A percentile compares a stretch with the other conserved stretches of the same genome.
phyloP scores from a whole-genome alignment of 2,888 invertebrate species.

The Apamea sordens region DNA sequence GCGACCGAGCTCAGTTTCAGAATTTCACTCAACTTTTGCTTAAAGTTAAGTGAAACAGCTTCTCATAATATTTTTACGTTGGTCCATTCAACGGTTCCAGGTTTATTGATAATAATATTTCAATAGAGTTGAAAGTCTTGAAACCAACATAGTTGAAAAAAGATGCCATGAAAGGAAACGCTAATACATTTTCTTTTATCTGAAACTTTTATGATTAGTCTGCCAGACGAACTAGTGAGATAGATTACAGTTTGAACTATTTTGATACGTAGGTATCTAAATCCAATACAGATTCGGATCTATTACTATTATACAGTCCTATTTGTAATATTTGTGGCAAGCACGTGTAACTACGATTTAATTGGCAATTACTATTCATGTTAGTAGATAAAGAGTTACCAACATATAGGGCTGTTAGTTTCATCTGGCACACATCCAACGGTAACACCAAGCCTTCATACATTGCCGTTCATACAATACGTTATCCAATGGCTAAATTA shows the following conservation, averaged over 20 bases:
- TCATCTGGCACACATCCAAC: constrained; percentile 61
- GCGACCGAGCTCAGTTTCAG: not conserved
- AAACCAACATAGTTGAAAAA: constrained; percentile 14
- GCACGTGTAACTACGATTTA: constrained; percentile 18
- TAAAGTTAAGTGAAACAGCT: constrained; percentile 2
- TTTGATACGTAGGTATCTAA: not conserved
- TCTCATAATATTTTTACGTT: constrained; percentile 9
- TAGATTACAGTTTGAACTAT: not conserved
- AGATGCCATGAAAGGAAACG: not conserved
- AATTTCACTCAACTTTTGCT: constrained; percentile 23
- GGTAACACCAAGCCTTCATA: constrained; percentile 56
- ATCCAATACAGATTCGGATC: not conserved
- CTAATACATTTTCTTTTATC: constrained; percentile 10
- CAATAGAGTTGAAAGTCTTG: constrained; percentile 7
- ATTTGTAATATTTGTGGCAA: constrained; percentile 8
- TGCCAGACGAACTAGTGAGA: not conserved
- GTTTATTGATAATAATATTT: constrained; percentile 7
- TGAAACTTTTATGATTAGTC: not conserved
- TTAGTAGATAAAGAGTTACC: constrained; percentile 40
- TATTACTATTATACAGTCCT: not conserved
- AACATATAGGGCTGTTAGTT: constrained; percentile 44
- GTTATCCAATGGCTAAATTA: constrained; percentile 52
- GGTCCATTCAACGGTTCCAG: not conserved
- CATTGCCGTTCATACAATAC: constrained; percentile 51
- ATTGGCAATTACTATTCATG: constrained; percentile 38